These are phyloP conservation scores for Xylocampa areola DNA, from an alignment of 2,888 invertebrate genomes.

Conservation along the genomic window DNA sequence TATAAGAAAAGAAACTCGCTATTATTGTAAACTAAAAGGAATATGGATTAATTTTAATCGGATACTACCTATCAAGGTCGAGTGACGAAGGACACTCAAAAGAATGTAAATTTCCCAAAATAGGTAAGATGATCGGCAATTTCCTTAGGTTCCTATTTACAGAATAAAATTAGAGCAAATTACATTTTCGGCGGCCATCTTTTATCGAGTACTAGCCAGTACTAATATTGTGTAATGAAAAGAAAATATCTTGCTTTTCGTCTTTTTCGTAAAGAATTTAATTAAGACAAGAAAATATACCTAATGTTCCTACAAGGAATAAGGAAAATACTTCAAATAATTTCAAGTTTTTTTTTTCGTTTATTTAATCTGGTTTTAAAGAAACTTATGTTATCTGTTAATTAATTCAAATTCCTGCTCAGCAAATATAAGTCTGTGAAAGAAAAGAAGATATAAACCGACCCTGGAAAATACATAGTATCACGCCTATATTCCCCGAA, in stretches of 20 bases:
- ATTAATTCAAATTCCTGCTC: no score
- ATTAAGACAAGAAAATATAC: constrained; percentile 9
- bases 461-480: no score
- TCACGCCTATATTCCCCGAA: no score
- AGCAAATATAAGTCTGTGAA: no score
- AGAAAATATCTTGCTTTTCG: constrained; percentile 8
- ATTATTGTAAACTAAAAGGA: no score
- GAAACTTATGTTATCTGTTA: no score
- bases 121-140: constrained; percentile 9
- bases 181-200: constrained; percentile 6
- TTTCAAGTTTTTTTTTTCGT: not conserved
- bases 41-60: no score
- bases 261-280: not conserved
- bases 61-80: not conserved
- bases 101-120: not conserved
- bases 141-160: not conserved
- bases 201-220: constrained; percentile 1
- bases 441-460: no score
- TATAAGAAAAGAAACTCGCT: no score
- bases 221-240: constrained; percentile 5
- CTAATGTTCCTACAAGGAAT: not conserved
- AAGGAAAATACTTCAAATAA: not conserved
- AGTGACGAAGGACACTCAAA: not conserved
- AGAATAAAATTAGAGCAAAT: constrained; percentile 22
- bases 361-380: not conserved